Evolutionary conservation across 2,113 vertebrate genomes (phyloP).

Genomic region (Fregetta grallaria): DNA sequence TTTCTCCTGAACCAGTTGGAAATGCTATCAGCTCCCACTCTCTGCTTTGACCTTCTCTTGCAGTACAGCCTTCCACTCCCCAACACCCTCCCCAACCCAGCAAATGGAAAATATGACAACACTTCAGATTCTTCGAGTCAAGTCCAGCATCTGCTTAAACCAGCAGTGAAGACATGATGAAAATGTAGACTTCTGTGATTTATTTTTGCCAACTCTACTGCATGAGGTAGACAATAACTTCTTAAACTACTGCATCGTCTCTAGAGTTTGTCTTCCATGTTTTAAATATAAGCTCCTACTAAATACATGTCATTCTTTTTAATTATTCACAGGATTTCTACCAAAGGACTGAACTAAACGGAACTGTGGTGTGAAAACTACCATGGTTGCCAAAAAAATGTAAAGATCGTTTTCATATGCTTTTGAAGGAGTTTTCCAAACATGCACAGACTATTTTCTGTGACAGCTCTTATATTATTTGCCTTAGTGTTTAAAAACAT

Average conservation of each 20-base stretch:
- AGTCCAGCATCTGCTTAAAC: conserved; percentile 12
- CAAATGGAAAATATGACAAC: not conserved
- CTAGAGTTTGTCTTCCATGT: not conserved
- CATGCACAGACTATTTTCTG: not conserved
- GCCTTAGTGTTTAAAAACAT: not conserved
- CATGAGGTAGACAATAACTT: not conserved
- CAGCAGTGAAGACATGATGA: not conserved
- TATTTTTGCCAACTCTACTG: not conserved
- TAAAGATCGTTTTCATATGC: not conserved
- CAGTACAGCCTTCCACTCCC: not conserved
- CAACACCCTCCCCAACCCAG: not conserved
- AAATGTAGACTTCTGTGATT: not conserved
- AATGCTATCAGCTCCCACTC: conserved; percentile 31
- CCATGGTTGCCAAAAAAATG: not conserved
- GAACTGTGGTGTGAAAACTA: not conserved
- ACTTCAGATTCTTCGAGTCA: not conserved
- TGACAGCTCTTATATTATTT: not conserved
- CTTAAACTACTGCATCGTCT: not conserved
- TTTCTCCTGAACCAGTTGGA: conserved; percentile 7
- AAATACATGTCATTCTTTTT: not conserved
- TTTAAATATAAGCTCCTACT: not conserved
- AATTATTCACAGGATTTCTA: not conserved
- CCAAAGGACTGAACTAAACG: not conserved
- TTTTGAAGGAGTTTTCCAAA: not conserved
- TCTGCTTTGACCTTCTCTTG: conserved; percentile 4